phyloP scores from a whole-genome alignment of 2,888 invertebrate species.

The Coleophora deauratella region DNA sequence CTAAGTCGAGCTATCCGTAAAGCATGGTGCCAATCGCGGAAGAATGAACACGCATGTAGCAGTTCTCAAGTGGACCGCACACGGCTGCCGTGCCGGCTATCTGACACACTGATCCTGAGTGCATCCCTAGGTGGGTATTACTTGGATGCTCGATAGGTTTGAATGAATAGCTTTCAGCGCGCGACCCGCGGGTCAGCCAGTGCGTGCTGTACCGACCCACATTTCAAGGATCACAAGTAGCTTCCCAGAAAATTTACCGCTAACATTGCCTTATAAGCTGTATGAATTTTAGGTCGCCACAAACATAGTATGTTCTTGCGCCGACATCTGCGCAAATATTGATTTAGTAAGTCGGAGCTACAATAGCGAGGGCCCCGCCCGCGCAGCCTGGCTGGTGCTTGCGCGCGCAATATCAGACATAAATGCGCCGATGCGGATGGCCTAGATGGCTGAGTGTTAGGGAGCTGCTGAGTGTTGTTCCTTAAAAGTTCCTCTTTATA shows the following conservation, averaged over 20 bases:
- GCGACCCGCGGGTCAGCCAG: slow-evolving; percentile 47
- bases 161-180: slow-evolving; percentile 58
- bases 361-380: slow-evolving; percentile 47
- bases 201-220: slow-evolving; percentile 69
- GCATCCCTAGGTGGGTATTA: not conserved
- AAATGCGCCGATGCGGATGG: too few relatives aligned
- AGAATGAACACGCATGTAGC: too few relatives aligned
- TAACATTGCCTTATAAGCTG: slow-evolving; percentile 72
- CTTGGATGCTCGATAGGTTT: slow-evolving; percentile 29
- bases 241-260: slow-evolving; percentile 72
- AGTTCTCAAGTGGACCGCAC: too few relatives aligned
- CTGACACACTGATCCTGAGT: not conserved
- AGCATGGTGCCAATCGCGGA: too few relatives aligned
- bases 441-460: too few relatives aligned
- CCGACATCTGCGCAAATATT: slow-evolving; percentile 74
- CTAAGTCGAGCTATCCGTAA: too few relatives aligned
- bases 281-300: slow-evolving; percentile 73
- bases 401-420: too few relatives aligned
- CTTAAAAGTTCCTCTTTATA: too few relatives aligned
- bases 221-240: slow-evolving; percentile 72
- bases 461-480: too few relatives aligned
- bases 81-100: too few relatives aligned
- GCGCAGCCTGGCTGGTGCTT: slow-evolving; percentile 29
- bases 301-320: slow-evolving; percentile 69
- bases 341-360: slow-evolving; percentile 69